phyloP scores from a whole-genome alignment of 64 coral and sea anemone genomes.

The Acropora yongei region DNA sequence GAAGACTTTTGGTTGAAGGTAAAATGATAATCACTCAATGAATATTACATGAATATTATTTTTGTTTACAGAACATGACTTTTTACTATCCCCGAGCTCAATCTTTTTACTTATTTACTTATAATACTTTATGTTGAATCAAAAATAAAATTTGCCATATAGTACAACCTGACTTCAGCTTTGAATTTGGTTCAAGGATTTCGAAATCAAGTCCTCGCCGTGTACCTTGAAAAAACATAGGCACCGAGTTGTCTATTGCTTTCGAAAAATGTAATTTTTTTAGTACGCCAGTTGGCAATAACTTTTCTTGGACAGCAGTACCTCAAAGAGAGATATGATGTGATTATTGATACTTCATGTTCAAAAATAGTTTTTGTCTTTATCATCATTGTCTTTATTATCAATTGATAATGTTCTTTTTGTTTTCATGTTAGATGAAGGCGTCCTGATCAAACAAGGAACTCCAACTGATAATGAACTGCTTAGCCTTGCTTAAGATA shows the following conservation, averaged over 20 bases:
- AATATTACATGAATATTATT: neutral
- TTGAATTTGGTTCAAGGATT: too few relatives aligned
- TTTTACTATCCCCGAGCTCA: neutral
- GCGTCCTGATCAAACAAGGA: neutral
- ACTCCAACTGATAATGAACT: neutral
- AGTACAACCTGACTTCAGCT: too few relatives aligned
- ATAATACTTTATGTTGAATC: neutral
- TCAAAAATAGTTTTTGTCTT: neutral
- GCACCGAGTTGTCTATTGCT: too few relatives aligned
- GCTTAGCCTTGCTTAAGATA: constrained; percentile 22
- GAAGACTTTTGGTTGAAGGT: constrained; percentile 96
- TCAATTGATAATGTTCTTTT: neutral
- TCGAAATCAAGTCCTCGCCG: too few relatives aligned
- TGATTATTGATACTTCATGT: too few relatives aligned
- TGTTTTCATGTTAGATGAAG: neutral
- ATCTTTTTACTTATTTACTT: neutral
- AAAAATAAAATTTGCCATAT: too few relatives aligned
- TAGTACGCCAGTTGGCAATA: too few relatives aligned
- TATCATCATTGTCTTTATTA: too few relatives aligned
- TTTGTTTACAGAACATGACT: constrained; percentile 14
- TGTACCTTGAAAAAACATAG: too few relatives aligned
- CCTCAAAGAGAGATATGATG: too few relatives aligned
- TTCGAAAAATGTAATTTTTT: too few relatives aligned
- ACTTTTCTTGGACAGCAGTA: too few relatives aligned
- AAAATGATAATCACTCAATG: neutral